Conservation (phyloP, 1,140 invertebrate species). For the Grapholita molesta region DNA sequence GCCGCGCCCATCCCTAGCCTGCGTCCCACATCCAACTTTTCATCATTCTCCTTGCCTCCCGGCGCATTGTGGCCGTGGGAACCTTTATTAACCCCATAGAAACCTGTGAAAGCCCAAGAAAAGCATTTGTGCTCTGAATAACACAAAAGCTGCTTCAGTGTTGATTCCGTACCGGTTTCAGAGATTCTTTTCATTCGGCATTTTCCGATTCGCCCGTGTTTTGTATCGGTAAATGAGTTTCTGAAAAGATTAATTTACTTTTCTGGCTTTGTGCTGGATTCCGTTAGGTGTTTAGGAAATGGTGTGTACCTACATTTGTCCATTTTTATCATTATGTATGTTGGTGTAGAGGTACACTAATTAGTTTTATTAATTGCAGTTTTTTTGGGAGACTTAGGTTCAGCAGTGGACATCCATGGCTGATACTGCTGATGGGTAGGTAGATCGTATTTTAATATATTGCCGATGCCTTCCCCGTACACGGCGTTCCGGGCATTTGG, state of each 20-base stretch:
- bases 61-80: slow-evolving; percentile 72
- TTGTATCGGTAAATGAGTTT: slow-evolving; percentile 76
- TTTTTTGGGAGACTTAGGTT: no score
- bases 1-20: slow-evolving; percentile 47
- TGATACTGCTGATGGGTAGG: no score
- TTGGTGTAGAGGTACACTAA: background rate
- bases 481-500: no score
- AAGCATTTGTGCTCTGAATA: slow-evolving; percentile 72
- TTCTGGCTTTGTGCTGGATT: slow-evolving; percentile 52
- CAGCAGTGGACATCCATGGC: no score
- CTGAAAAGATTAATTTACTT: slow-evolving; percentile 73
- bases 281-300: background rate
- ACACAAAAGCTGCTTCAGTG: slow-evolving; percentile 62
- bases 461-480: no score
- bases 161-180: slow-evolving; percentile 65
- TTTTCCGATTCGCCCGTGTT: slow-evolving; percentile 66
- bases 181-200: slow-evolving; percentile 62
- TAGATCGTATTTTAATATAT: no score
- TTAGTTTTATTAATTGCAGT: background rate
- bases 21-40: slow-evolving; percentile 74
- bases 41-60: slow-evolving; percentile 68
- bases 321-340: no score
- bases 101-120: slow-evolving; percentile 70
- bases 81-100: slow-evolving; percentile 76
- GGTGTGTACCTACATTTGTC: background rate